A percentile compares a stretch with the other conserved stretches of the same genome.
Evolutionary conservation across 2,797 vertebrate genomes (phyloP).

Genomic region (Jordanella pulchra): DNA sequence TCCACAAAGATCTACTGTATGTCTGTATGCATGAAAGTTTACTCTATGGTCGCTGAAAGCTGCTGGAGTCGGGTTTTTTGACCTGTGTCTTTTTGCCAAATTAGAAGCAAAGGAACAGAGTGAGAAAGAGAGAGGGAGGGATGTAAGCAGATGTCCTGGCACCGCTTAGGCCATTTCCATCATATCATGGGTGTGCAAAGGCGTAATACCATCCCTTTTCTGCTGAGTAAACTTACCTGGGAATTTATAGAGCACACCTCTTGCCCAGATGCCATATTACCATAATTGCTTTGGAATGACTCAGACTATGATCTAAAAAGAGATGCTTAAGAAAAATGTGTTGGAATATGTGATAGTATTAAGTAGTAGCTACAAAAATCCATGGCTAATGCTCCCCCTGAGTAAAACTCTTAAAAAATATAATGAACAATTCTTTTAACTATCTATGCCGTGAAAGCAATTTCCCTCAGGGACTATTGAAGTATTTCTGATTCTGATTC

Average conservation of each 20-base stretch:
- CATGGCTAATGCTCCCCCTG: constrained; percentile 23
- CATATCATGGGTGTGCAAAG: constrained; percentile 43
- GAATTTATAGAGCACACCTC: constrained; percentile 52
- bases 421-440: no score
- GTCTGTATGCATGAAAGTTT: constrained; percentile 6
- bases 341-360: constrained; percentile 11
- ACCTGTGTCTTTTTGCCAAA: constrained; percentile 47
- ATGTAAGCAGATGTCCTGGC: constrained; percentile 65
- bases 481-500: no score
- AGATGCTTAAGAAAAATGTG: constrained; percentile 35
- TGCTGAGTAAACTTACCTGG: constrained; percentile 68
- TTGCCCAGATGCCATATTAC: constrained; percentile 67
- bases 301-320: constrained; percentile 45
- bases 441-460: no score
- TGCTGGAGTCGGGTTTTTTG: constrained; percentile 50
- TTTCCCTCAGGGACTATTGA: no score
- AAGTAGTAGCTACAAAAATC: not conserved
- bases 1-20: constrained; percentile 30
- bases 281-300: constrained; percentile 61
- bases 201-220: constrained; percentile 53
- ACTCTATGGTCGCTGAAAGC: constrained; percentile 45
- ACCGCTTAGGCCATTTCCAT: constrained; percentile 41
- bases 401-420: constrained; percentile 22
- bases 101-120: constrained; percentile 44
- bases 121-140: not conserved